Evolutionary conservation across 2,888 invertebrate species (phyloP).

Genomic region (Rhodophaea formosa): DNA sequence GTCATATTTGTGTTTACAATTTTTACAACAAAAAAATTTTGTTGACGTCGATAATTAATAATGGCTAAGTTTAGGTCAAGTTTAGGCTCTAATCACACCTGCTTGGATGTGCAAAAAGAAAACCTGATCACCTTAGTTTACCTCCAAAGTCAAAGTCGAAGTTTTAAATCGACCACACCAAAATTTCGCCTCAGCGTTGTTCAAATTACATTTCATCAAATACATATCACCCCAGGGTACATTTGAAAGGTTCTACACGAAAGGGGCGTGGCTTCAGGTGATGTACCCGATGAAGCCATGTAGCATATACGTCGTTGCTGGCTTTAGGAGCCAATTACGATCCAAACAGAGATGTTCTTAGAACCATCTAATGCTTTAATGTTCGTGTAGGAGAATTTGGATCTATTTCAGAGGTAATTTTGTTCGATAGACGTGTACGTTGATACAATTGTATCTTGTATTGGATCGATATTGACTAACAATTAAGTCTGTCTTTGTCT

Average conservation of each 20-base stretch:
- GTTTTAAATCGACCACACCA: background rate
- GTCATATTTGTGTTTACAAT: no score
- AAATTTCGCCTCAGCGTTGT: slow-evolving; percentile 4
- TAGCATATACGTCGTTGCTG: slow-evolving; percentile 22
- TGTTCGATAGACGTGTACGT: background rate
- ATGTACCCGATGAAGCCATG: slow-evolving; percentile 31
- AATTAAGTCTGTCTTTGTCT: no score
- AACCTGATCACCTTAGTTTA: no score
- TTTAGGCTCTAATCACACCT: no score
- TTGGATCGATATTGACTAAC: no score
- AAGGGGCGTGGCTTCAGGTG: slow-evolving; percentile 50
- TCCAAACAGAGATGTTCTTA: slow-evolving; percentile 5
- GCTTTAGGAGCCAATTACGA: slow-evolving; percentile 30
- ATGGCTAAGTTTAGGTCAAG: no score
- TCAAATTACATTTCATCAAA: slow-evolving; percentile 3
- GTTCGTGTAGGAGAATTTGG: background rate
- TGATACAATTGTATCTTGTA: background rate
- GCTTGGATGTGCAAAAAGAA: no score
- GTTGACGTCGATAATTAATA: no score
- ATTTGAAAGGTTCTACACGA: slow-evolving; percentile 32
- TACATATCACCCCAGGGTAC: slow-evolving; percentile 15
- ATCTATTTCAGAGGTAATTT: background rate
- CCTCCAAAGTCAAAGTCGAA: no score
- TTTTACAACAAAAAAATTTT: no score
- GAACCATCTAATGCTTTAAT: background rate